phyloP scores from a whole-genome alignment of 2,113 vertebrate genomes.

The Nymphicus hollandicus region DNA sequence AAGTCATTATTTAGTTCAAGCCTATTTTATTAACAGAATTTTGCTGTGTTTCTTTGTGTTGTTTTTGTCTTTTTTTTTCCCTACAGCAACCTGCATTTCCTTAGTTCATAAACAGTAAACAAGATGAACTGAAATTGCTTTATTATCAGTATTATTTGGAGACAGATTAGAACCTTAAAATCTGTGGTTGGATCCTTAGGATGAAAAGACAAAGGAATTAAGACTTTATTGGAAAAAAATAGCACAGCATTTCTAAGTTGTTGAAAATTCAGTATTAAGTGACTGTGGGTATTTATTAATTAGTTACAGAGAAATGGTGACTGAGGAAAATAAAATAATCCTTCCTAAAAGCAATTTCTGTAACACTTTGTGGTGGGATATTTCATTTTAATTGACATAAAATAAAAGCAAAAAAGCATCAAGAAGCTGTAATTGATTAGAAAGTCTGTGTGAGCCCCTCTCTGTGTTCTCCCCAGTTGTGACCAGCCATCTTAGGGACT shows the following conservation, averaged over 20 bases:
- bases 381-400: background rate
- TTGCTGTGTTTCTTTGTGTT: background rate
- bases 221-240: background rate
- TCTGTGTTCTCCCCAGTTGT: background rate
- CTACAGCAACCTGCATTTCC: background rate
- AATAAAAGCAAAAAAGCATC: background rate
- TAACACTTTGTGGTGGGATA: background rate
- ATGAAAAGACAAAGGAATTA: background rate
- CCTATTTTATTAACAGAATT: background rate
- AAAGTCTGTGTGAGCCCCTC: background rate
- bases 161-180: background rate
- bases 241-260: background rate
- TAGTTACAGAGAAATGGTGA: background rate
- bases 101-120: background rate
- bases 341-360: accelerated
- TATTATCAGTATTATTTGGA: background rate
- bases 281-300: background rate
- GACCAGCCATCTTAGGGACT: background rate
- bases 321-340: background rate
- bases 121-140: background rate
- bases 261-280: background rate
- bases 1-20: background rate
- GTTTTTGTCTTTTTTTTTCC: background rate
- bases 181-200: background rate
- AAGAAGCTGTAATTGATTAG: background rate